Evolutionary conservation across 2,113 vertebrate species (phyloP).

Genomic region (Colossoma macropomum): DNA sequence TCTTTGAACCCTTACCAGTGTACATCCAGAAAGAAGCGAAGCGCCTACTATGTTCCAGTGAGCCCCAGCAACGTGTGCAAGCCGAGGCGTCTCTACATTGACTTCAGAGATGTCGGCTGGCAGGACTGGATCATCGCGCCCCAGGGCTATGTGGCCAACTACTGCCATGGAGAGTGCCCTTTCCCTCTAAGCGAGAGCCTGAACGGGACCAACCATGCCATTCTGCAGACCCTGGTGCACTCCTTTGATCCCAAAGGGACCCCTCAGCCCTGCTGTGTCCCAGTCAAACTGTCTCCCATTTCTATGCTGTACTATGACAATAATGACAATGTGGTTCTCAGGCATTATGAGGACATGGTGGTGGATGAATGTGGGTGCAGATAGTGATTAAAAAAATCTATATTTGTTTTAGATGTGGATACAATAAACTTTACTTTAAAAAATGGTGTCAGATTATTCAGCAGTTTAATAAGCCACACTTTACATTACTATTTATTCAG

Average conservation of each 20-base stretch:
- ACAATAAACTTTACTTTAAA: conserved; percentile 2
- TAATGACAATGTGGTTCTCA: conserved; percentile 92
- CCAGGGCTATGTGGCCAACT: conserved; percentile 92
- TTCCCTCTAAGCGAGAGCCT: conserved; percentile 85
- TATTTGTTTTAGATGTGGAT: not conserved
- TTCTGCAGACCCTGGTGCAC: conserved; percentile 91
- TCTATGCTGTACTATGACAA: conserved; percentile 97
- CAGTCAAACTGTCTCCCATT: conserved; percentile 88
- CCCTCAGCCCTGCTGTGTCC: conserved; percentile 91
- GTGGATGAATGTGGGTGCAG: conserved; percentile 95
- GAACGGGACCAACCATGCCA: conserved; percentile 92
- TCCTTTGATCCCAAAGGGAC: conserved; percentile 80
- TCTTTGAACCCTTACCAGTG: conserved; percentile 83
- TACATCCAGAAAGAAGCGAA: conserved; percentile 68
- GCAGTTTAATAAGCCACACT: not conserved
- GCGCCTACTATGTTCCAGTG: conserved; percentile 57
- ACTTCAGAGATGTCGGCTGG: conserved; percentile 95
- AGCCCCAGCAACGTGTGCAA: conserved; percentile 81
- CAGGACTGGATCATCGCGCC: conserved; percentile 97
- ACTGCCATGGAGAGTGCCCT: conserved; percentile 90
- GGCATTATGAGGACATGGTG: conserved; percentile 96
- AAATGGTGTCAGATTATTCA: not conserved
- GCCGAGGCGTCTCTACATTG: conserved; percentile 86
- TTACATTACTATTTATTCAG: no score
- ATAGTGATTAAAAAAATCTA: conserved; percentile 71